Percentiles rank a stretch among this genome's conserved stretches.
Evolutionary conservation across 2,797 vertebrate genomes (phyloP).

Genomic region (Esox masquinongy): DNA sequence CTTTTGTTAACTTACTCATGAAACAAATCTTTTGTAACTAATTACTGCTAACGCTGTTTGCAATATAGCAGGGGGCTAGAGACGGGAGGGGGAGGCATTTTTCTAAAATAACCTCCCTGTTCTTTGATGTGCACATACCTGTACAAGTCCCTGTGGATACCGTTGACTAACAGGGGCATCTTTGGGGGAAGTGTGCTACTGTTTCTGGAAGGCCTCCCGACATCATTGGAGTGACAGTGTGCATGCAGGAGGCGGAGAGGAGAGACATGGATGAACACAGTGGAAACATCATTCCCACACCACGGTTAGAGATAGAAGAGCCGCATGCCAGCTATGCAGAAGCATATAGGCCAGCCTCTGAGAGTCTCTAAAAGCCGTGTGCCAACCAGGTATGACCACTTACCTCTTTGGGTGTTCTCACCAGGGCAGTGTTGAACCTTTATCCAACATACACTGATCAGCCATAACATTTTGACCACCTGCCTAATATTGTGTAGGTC

Average conservation of each 20-base stretch:
- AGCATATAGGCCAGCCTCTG: slow-evolving; percentile 22
- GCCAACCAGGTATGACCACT: not conserved
- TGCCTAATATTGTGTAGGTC: no score
- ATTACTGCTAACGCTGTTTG: no score
- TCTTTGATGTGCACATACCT: slow-evolving; percentile 74
- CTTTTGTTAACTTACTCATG: not conserved
- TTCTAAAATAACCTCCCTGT: not conserved
- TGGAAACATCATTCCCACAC: slow-evolving; percentile 22
- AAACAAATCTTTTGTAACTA: no score
- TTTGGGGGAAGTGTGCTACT: slow-evolving; percentile 83
- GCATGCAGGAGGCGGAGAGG: slow-evolving; percentile 60
- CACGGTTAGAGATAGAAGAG: slow-evolving; percentile 24
- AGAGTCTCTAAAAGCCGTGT: not conserved
- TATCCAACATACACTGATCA: not conserved
- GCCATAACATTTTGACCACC: no score
- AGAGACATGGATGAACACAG: slow-evolving; percentile 29
- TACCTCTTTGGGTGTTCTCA: not conserved
- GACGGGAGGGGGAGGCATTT: no score
- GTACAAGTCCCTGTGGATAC: slow-evolving; percentile 76
- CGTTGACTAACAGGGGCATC: slow-evolving; percentile 87
- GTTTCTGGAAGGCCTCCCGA: slow-evolving; percentile 80
- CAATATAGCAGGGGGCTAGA: not conserved
- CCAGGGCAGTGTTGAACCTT: slow-evolving; percentile 16
- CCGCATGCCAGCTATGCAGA: slow-evolving; percentile 21
- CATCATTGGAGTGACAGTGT: slow-evolving; percentile 28